Percentiles rank a stretch among this genome's conserved stretches.
Conservation (phyloP, 1,140 invertebrate species). For the Drosophila ficusphila region DNA sequence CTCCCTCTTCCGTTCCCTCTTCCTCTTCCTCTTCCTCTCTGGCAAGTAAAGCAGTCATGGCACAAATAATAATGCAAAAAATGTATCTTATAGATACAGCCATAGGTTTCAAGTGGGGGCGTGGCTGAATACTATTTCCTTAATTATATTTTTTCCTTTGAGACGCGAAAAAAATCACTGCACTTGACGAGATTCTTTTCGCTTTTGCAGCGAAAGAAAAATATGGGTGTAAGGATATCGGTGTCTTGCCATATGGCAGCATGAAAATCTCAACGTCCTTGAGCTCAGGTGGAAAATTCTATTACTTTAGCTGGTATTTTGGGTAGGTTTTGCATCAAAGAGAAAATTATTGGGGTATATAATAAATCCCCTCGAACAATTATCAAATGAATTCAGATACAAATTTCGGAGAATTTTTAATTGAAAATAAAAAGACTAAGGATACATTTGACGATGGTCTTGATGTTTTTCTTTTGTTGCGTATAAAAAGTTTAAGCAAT, state of each 20-base stretch:
- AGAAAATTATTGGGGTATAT: no score
- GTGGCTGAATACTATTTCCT: conserved; percentile 14
- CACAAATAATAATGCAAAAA: conserved; percentile 71
- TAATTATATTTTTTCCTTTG: conserved; percentile 3
- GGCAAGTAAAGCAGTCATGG: not conserved
- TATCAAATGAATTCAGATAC: no score
- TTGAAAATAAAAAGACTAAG: no score
- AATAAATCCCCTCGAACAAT: no score
- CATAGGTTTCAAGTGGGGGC: conserved; percentile 25
- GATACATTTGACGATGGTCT: no score
- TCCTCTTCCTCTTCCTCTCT: not conserved
- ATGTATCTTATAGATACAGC: conserved; percentile 69
- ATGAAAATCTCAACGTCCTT: conserved; percentile 2
- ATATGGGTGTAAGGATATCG: not conserved
- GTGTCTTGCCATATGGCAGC: conserved; percentile 10
- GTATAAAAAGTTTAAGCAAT: no score
- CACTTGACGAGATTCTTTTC: conserved; percentile 14
- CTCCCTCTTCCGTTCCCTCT: conserved; percentile 16
- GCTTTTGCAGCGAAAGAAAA: not conserved
- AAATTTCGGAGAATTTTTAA: no score
- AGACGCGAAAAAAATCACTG: not conserved
- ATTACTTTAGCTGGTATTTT: not conserved
- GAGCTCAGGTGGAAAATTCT: not conserved
- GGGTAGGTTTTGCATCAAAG: no score
- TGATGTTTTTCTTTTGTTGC: no score